Evolutionary conservation across 2,113 vertebrate species (phyloP), one percentile per base, ranked within the genome.

Genomic region (Microtus ochrogaster): DNA sequence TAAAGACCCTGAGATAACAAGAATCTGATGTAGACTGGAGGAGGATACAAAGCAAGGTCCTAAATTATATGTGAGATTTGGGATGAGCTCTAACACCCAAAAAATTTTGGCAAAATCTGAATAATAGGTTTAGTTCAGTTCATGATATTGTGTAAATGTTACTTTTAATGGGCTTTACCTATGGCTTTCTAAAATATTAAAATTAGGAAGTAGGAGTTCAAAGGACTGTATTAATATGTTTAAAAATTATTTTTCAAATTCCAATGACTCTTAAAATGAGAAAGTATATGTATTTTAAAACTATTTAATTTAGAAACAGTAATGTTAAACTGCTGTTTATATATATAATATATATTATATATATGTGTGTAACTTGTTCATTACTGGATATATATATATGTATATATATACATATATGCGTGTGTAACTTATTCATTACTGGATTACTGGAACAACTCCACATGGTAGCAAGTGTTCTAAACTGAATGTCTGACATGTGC

Each of bases 171-270:
- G 55, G 44, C 86, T 33, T 82, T 7, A n/a, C 14, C 3, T 79
- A 47, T 63, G 22, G 0, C 93, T 95, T 91, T 84, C 55, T 79
- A 90, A 97, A 24, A 36, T 76, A 91, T 49, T 82, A 70, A 68
- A 36, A 79, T 91, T 89, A 82, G 11, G 70, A 28, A 10, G 30
- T 39, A 0, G 72, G 0, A 0, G 33, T 33, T 91, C 13, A 92
- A 24, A 87, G 41, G 77, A 19, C 63, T 21, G 63, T 22, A 72
- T 30, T 19, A 77, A 85, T 21, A n/a, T 17, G 65, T 78, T 58
- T 90, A 55, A 22, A 10, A 89, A 92, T 93, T 73, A 93, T 82
- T 94, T 97, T 90, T 81, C 26, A 90, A 47, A 81, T 89, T 78
- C 21, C 74, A 94, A 94, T 61, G 61, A 61, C 70, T 88, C 82